phyloP scores from a whole-genome alignment of 2,113 vertebrate genomes.

The Anoplopoma fimbria region DNA sequence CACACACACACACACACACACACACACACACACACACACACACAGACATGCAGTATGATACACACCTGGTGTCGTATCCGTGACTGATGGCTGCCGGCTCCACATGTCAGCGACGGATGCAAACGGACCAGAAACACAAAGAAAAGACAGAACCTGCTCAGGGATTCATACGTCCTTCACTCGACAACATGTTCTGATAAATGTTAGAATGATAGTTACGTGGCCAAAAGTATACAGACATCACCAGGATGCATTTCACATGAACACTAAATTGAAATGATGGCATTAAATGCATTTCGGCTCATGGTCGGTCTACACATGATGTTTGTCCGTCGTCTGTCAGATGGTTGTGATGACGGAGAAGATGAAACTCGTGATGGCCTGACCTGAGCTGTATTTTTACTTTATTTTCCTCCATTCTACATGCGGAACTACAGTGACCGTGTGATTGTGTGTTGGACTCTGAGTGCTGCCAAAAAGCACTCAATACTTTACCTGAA shows the following conservation, averaged over 20 bases:
- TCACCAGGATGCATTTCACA: too few relatives aligned
- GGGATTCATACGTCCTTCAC: too few relatives aligned
- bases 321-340: too few relatives aligned
- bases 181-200: background rate
- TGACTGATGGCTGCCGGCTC: background rate
- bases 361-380: background rate
- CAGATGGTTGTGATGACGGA: background rate
- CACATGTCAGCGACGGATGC: background rate
- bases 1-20: slow-evolving; percentile 9
- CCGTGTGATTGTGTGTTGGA: background rate
- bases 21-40: background rate
- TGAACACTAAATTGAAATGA: too few relatives aligned
- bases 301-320: too few relatives aligned
- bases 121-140: background rate
- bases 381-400: background rate
- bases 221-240: background rate
- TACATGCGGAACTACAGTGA: background rate
- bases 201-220: background rate
- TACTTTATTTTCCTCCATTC: background rate
- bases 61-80: slow-evolving; percentile 8
- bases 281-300: too few relatives aligned
- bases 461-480: background rate
- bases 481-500: background rate
- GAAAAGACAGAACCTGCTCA: background rate
- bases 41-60: background rate